Conservation (phyloP, 2,797 vertebrate species). For the Aselliscus stoliczkanus region DNA sequence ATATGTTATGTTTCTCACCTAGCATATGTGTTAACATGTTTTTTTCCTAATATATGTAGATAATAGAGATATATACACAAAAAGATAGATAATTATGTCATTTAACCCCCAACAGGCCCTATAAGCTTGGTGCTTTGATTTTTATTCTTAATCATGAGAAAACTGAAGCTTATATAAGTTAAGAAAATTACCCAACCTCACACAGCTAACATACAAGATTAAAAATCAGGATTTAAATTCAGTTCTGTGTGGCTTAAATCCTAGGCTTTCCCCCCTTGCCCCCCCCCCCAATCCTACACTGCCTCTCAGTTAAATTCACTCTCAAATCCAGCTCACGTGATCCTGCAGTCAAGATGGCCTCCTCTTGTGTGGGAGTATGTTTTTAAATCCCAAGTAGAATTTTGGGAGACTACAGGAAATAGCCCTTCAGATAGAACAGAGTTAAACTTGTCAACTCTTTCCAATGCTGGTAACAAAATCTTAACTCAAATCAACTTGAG, state of each 20-base stretch:
- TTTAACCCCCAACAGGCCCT: background rate
- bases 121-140: background rate
- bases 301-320: background rate
- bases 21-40: background rate
- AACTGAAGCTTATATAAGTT: background rate
- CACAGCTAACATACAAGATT: background rate
- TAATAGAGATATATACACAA: background rate
- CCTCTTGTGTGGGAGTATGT: background rate
- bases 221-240: background rate
- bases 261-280: too few species aligned
- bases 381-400: background rate
- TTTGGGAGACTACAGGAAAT: background rate
- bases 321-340: background rate
- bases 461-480: background rate
- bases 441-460: background rate
- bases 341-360: background rate
- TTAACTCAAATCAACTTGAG: background rate
- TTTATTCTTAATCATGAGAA: background rate
- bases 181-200: background rate
- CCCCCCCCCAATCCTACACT: fast-evolving
- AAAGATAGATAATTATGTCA: background rate
- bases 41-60: background rate
- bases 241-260: background rate
- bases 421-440: background rate
- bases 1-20: background rate